Percentiles rank a stretch among this genome's conserved stretches.
Conservation (phyloP, 1,140 invertebrate genomes). For the Zaprionus nigranus region DNA sequence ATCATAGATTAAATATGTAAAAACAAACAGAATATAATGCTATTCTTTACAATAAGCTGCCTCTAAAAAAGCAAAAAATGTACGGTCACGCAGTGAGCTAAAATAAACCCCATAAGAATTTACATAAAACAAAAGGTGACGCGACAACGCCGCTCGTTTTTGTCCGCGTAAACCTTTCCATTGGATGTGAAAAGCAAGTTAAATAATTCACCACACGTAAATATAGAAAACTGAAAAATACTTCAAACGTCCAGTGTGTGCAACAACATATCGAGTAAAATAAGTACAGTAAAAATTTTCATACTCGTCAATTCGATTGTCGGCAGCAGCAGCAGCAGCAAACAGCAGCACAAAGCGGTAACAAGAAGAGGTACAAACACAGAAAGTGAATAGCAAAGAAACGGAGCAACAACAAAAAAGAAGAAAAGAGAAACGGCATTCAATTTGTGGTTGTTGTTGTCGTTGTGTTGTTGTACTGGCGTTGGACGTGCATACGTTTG, state of each 20-base stretch:
- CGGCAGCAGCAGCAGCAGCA: constrained; percentile 69
- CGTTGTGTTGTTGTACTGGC: constrained; percentile 19
- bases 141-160: constrained; percentile 52
- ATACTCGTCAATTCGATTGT: constrained; percentile 64
- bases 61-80: constrained; percentile 33
- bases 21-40: constrained; percentile 22
- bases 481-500: constrained; percentile 36
- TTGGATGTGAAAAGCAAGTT: constrained; percentile 34
- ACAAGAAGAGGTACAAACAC: constrained; percentile 56
- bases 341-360: constrained; percentile 66
- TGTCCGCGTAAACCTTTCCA: constrained; percentile 38
- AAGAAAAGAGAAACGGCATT: constrained; percentile 62
- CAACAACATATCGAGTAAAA: constrained; percentile 47
- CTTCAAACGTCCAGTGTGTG: constrained; percentile 41
- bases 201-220: constrained; percentile 54
- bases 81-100: constrained; percentile 23
- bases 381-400: constrained; percentile 57
- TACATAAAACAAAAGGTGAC: constrained; percentile 71
- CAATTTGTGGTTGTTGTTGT: constrained; percentile 22
- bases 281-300: constrained; percentile 77
- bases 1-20: constrained; percentile 66
- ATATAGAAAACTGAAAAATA: constrained; percentile 41
- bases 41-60: constrained; percentile 19
- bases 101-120: constrained; percentile 34
- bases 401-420: constrained; percentile 53